Evolutionary conservation across 2,888 invertebrate species (phyloP).

Genomic region (Athalia cordata): DNA sequence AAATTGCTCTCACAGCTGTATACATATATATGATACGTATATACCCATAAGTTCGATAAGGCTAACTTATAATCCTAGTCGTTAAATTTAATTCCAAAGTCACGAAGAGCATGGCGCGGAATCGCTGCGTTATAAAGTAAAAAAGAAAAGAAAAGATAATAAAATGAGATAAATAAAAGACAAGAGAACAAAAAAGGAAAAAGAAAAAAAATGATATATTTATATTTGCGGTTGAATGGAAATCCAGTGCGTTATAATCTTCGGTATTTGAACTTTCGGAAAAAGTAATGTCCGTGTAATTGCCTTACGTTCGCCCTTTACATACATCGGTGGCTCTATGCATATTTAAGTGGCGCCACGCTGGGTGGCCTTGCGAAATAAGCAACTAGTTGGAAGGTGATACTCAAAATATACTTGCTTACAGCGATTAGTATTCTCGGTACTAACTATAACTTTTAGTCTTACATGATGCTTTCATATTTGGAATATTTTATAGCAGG

Average conservation of each 20-base stretch:
- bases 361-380: constrained; percentile 42
- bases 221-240: constrained; percentile 5
- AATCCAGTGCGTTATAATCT: constrained; percentile 3
- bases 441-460: constrained; percentile 30
- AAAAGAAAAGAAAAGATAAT: no score
- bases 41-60: not conserved
- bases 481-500: not conserved
- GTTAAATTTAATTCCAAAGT: constrained; percentile 9
- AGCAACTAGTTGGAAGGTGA: constrained; percentile 15
- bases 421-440: constrained; percentile 28
- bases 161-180: not conserved
- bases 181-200: not conserved
- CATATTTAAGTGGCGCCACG: constrained; percentile 39
- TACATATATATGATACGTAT: not conserved
- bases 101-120: constrained; percentile 11
- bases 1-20: no score
- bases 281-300: constrained; percentile 39
- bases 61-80: not conserved
- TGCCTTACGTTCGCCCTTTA: constrained; percentile 14
- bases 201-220: not conserved
- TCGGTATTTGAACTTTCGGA: constrained; percentile 16
- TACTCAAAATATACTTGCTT: constrained; percentile 22
- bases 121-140: no score
- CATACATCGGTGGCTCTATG: constrained; percentile 17
- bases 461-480: constrained; percentile 10